Evolutionary conservation across 2,113 vertebrate species (phyloP).

Genomic region (Motacilla tschutschensis): DNA sequence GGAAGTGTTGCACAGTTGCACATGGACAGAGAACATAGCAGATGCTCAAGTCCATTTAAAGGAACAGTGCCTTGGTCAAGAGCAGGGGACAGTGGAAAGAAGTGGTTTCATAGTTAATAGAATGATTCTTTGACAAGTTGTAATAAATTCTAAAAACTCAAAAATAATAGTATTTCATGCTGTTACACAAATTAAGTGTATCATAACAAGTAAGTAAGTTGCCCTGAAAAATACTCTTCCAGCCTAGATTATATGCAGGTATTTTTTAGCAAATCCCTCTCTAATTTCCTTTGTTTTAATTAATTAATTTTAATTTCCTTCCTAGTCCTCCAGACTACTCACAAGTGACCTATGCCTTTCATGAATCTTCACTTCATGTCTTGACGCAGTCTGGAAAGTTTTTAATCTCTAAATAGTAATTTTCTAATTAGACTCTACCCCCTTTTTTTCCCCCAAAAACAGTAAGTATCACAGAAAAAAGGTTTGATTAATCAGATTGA

Average conservation of each 20-base stretch:
- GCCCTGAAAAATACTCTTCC: neutral
- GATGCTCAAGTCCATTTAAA: neutral
- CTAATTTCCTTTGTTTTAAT: neutral
- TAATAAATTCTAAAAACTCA: neutral
- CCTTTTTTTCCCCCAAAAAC: neutral
- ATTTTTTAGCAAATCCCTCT: neutral
- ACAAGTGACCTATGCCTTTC: neutral
- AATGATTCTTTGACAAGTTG: neutral
- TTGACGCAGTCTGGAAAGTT: neutral
- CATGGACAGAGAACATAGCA: neutral
- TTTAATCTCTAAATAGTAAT: neutral
- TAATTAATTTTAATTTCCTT: too few relatives aligned
- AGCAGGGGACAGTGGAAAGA: neutral
- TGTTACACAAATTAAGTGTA: neutral
- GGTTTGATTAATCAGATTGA: neutral
- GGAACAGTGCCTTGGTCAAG: neutral
- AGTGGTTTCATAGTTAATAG: neutral
- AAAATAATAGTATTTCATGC: neutral
- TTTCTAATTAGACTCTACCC: neutral
- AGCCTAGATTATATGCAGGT: neutral
- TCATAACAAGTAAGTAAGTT: neutral
- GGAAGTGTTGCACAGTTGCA: neutral
- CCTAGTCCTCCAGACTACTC: neutral
- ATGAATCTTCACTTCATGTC: neutral
- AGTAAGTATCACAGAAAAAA: neutral